Evolutionary conservation across 2,888 invertebrate genomes (phyloP).

Genomic region (Pristionchus maxplancki): DNA sequence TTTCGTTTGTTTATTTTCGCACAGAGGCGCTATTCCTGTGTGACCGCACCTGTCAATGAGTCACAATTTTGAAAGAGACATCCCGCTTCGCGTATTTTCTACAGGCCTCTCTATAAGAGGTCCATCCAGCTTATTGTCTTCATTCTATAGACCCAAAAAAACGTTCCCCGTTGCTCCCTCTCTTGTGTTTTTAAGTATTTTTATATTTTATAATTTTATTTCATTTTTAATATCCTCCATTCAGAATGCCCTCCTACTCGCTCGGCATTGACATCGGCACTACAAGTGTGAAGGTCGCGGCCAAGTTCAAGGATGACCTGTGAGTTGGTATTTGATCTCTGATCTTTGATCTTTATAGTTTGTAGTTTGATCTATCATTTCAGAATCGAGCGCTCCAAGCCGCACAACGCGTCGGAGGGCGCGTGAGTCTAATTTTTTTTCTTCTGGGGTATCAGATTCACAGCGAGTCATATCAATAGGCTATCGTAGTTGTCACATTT

Average conservation of each 20-base stretch:
- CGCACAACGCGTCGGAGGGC: background rate
- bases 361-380: background rate
- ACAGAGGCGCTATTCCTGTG: background rate
- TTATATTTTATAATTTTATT: background rate
- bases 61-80: background rate
- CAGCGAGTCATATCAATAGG: background rate
- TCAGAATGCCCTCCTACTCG: background rate
- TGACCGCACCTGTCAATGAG: background rate
- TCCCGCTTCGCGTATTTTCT: too few species aligned
- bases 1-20: background rate
- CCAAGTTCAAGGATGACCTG: background rate
- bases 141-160: too few species aligned
- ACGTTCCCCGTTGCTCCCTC: too few species aligned
- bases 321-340: constrained; percentile 25
- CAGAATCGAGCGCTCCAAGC: constrained; percentile 13
- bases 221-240: background rate
- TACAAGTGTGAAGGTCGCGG: constrained; percentile 1
- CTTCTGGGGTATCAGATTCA: background rate
- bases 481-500: too few species aligned
- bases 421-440: background rate
- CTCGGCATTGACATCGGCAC: constrained; percentile 26
- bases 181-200: too few species aligned
- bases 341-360: background rate
- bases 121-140: too few species aligned
- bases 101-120: too few species aligned